These are phyloP conservation scores for Diarsia rubi DNA, from an alignment of 2,888 invertebrate genomes.

Conservation along the genomic window DNA sequence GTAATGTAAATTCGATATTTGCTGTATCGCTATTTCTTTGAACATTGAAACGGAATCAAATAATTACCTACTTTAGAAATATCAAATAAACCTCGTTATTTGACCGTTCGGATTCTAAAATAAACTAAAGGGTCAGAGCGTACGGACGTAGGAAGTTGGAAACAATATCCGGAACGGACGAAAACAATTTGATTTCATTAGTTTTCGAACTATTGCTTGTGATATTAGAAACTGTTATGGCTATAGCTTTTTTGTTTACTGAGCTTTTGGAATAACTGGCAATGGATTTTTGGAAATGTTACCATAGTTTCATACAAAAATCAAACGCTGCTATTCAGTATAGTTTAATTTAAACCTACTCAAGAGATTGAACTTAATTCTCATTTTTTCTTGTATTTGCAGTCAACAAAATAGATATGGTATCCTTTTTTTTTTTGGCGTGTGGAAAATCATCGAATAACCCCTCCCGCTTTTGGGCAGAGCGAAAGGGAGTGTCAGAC, in stretches of 20 bases:
- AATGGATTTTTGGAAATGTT: background rate
- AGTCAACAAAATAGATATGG: no score
- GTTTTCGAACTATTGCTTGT: slow-evolving; percentile 45
- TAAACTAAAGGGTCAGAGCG: slow-evolving; percentile 46
- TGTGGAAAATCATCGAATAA: no score
- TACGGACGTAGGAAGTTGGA: slow-evolving; percentile 37
- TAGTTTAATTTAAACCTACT: background rate
- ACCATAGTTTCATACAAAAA: background rate
- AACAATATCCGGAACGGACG: slow-evolving; percentile 50
- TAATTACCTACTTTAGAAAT: slow-evolving; percentile 10
- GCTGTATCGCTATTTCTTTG: background rate
- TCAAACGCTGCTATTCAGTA: background rate
- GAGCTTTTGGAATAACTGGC: background rate
- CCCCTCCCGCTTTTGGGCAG: no score
- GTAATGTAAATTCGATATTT: background rate
- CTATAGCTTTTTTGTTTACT: background rate
- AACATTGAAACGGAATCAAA: background rate
- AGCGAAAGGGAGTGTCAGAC: no score
- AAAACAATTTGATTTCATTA: slow-evolving; percentile 56
- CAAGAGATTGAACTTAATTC: background rate
- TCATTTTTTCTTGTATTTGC: no score
- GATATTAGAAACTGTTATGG: slow-evolving; percentile 26
- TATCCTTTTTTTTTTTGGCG: no score
- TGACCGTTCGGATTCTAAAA: slow-evolving; percentile 36
- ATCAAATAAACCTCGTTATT: slow-evolving; percentile 36